Conservation (phyloP, 2,113 vertebrate genomes). For the Clupea harengus region DNA sequence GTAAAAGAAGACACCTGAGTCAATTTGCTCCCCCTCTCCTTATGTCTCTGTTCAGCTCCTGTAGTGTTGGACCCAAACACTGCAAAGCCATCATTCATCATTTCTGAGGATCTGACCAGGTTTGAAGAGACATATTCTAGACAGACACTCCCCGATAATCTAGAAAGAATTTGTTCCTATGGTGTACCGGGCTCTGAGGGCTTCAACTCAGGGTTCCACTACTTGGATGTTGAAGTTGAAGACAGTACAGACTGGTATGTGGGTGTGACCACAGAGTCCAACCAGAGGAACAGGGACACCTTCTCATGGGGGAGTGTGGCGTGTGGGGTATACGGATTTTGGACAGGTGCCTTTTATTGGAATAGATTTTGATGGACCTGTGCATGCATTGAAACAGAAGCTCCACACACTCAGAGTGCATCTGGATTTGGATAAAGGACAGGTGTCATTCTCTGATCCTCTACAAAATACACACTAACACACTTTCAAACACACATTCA, state of each 20-base stretch:
- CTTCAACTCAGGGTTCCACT: background rate
- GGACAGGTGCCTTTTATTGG: too few relatives aligned
- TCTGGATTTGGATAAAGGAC: background rate
- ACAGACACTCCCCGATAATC: background rate
- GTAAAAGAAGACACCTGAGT: too few relatives aligned
- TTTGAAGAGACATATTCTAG: background rate
- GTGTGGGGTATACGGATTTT: background rate
- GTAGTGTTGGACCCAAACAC: background rate
- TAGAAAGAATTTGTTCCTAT: background rate
- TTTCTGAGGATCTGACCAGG: constrained; percentile 1
- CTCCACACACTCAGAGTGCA: background rate
- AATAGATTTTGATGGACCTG: background rate
- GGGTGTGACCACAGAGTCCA: background rate
- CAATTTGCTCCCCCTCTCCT: too few relatives aligned
- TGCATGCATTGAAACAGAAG: background rate
- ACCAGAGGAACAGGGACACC: background rate
- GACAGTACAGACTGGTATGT: background rate
- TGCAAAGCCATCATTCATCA: background rate
- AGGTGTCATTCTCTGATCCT: background rate
- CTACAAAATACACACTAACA: background rate
- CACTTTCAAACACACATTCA: background rate
- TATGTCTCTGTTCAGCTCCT: background rate
- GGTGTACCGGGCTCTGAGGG: background rate
- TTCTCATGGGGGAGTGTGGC: background rate
- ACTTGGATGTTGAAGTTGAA: background rate